Base-by-base conservation (phyloP, 1,140 invertebrate genomes). In the Heliconius hermathena region DNA sequence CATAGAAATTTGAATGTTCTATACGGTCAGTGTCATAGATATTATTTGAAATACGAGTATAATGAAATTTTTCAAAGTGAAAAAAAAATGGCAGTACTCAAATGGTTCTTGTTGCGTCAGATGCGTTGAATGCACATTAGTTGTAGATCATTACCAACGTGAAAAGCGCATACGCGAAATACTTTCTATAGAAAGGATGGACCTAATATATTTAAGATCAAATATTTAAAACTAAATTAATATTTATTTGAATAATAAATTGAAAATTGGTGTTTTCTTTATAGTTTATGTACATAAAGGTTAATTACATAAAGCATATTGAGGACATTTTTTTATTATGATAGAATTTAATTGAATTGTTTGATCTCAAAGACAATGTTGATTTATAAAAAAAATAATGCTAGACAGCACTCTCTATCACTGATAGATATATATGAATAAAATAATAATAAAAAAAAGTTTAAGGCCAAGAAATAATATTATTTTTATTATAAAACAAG, bases 181-280 rank as follows among this genome's bases (percentile, higher is more conserved):
- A 74, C 74, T 76, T 76, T 76, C 74, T 76, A 22, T 76, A 71
- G 54, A 70, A 54, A 76, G 29, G 38, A 76, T 41, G 22, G 74
- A 22, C 26, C 29, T 60, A 26, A 54, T 66, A 41, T 75, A 41
- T 75, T 75, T 66, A 29, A 75, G n/a, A 66, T 66, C 60, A 26
- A 66, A 66, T 29, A 66, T 66, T 66, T 66, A 46, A 46, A 46
- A n/a, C n/a, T 9, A n/a, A 60, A 11, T n/a, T 0, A 60, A 26
- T 11, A 60, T n/a, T 22, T 26, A 13, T 60, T 60, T 60, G n/a
- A 60, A 60, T n/a, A 60, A 22, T 22, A 60, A 60, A 60, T 60
- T 60, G 22, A 11, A 60, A 26, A 26, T 60, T 60, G 57, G 0
- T 20, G n/a, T 60, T 26, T 4, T 60, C 57, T 60, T 26, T 60